Conservation (phyloP, 2,888 invertebrate species). For the Thymelicus sylvestris region DNA sequence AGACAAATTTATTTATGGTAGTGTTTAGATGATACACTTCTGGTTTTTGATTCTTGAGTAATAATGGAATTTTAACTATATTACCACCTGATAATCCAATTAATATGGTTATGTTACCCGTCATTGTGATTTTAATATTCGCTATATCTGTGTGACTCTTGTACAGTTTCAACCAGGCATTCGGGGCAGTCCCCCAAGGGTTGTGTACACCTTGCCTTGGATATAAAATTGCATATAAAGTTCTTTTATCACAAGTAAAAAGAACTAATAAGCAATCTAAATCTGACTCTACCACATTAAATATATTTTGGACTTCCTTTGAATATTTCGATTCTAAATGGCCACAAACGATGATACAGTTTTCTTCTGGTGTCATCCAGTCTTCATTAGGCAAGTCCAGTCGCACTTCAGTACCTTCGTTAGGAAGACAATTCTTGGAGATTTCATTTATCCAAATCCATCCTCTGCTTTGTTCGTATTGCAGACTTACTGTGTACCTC, state of each 20-base stretch:
- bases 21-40: constrained; percentile 64
- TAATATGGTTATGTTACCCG: constrained; percentile 49
- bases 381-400: not conserved
- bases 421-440: not conserved
- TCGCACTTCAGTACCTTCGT: not conserved
- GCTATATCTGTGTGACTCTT: constrained; percentile 64
- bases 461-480: not conserved
- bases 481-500: constrained; percentile 7
- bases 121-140: constrained; percentile 53
- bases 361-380: not conserved
- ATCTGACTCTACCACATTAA: constrained; percentile 22
- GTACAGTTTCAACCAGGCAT: constrained; percentile 52
- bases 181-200: not conserved
- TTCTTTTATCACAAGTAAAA: constrained; percentile 57
- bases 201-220: constrained; percentile 43
- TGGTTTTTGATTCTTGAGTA: constrained; percentile 44
- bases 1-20: constrained; percentile 58
- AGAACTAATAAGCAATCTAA: constrained; percentile 35
- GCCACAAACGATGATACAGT: not conserved
- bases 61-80: constrained; percentile 56
- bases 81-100: constrained; percentile 65
- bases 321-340: not conserved
- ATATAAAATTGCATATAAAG: constrained; percentile 56
- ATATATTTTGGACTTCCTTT: constrained; percentile 27
- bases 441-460: constrained; percentile 6